Conservation (phyloP, 2,113 vertebrate species). For the Andinoacara biseriatus region DNA sequence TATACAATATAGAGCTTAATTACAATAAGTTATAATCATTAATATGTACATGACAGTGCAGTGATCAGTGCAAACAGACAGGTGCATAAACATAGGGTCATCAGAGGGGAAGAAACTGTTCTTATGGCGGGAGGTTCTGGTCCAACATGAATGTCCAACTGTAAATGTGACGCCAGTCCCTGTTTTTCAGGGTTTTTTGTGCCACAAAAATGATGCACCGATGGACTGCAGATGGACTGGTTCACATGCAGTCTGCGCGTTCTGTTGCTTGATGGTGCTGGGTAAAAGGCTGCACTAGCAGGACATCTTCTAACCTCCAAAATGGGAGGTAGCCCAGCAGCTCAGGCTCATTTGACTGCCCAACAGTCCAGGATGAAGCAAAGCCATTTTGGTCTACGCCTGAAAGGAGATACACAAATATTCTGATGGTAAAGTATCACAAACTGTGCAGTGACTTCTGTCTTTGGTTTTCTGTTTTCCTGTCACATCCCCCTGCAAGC, state of each 20-base stretch:
- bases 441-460: not conserved
- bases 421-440: not conserved
- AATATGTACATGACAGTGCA: too few species aligned
- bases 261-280: not conserved
- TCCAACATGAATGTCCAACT: not conserved
- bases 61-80: too few species aligned
- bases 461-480: not conserved
- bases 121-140: too few species aligned
- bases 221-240: not conserved
- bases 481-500: not conserved
- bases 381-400: not conserved
- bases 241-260: too few species aligned
- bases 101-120: too few species aligned
- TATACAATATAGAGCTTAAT: too few species aligned
- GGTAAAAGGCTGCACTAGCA: accelerated
- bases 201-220: not conserved
- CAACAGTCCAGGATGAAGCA: not conserved
- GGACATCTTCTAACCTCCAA: too few species aligned
- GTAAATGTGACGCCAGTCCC: not conserved
- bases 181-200: not conserved
- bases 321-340: not conserved
- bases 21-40: too few species aligned
- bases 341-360: not conserved
- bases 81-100: too few species aligned
- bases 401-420: not conserved